These are phyloP conservation scores for Elysia crispata DNA, from an alignment of 2,888 invertebrate genomes.

Conservation along the genomic window DNA sequence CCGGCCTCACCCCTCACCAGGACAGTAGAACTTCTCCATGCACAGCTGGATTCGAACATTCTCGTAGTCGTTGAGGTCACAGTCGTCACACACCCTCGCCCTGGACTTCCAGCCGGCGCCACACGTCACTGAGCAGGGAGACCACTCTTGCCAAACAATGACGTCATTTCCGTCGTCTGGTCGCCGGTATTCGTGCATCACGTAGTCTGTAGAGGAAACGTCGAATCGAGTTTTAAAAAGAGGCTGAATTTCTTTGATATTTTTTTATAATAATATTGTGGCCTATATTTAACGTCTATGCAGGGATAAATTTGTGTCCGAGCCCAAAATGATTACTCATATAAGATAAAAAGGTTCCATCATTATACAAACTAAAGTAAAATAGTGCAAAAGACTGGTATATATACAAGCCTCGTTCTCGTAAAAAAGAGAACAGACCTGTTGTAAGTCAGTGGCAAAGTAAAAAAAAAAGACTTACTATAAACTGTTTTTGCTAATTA, in stretches of 20 bases:
- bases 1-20: conserved; percentile 58
- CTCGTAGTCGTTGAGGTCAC: conserved; percentile 63
- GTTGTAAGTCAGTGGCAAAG: too few relatives aligned
- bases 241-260: too few relatives aligned
- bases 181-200: background rate
- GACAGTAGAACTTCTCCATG: conserved; percentile 68
- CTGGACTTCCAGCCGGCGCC: conserved; percentile 69
- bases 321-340: too few relatives aligned
- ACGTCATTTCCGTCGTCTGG: conserved; percentile 38
- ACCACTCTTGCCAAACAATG: conserved; percentile 67
- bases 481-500: too few relatives aligned
- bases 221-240: too few relatives aligned
- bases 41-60: conserved; percentile 67
- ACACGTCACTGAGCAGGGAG: conserved; percentile 68
- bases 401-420: too few relatives aligned
- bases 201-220: background rate
- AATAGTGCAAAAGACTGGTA: too few relatives aligned
- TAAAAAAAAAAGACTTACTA: too few relatives aligned
- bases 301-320: background rate
- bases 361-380: too few relatives aligned
- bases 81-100: conserved; percentile 63
- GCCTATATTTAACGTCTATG: background rate
- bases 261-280: conserved; percentile 2
- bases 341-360: too few relatives aligned
- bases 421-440: too few relatives aligned